Evolutionary conservation across 2,888 invertebrate species (phyloP), one percentile per base, ranked within the genome.

Genomic region (Coelinius sp.): DNA sequence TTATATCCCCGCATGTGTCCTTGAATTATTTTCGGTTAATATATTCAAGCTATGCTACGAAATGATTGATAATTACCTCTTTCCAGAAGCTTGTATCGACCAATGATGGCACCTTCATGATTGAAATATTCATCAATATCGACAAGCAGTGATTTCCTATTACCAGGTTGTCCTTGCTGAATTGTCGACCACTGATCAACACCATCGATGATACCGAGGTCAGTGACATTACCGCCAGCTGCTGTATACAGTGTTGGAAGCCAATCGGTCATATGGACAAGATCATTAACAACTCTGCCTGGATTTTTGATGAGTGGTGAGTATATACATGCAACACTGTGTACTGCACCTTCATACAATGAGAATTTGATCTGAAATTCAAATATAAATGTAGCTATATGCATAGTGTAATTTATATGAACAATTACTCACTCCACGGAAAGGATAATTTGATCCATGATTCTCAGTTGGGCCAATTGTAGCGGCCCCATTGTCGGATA

Each of bases 221-320:
- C 77, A 1, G 63, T 35, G 0, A 76, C n/a, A 65, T 83, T 69
- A 41, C 84, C 86, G 66, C 88, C 88, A 35, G 87, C 88, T 1
- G 84, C 84, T 1, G 82, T 75, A 52, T 89, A 82, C 6, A 93
- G 86, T 0, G 97, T 96, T 0, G 97, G 96, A 41, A 96, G 84
- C 93, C 95, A 95, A 86, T 97, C 97, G 2, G 92, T 91, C 12
- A 96, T 91, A 82, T 96, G 95, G 84, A 96, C 91, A 64, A 95
- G 88, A 63, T 92, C 89, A 17, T 90, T 87, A 8, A 90, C 91
- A 0, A 94, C 90, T 78, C 91, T 90, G 12, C 89, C 85, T 20
- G 84, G 83, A 6, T 90, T 88, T 56, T 88, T 83, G n/a, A 92
- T 83, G 35, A 89, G 75, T 0, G 94, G 92, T 80, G 92, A 93